Evolutionary conservation across 2,113 vertebrate genomes (phyloP), one percentile per base, ranked within the genome.

Genomic region (Phoenicopterus ruber): DNA sequence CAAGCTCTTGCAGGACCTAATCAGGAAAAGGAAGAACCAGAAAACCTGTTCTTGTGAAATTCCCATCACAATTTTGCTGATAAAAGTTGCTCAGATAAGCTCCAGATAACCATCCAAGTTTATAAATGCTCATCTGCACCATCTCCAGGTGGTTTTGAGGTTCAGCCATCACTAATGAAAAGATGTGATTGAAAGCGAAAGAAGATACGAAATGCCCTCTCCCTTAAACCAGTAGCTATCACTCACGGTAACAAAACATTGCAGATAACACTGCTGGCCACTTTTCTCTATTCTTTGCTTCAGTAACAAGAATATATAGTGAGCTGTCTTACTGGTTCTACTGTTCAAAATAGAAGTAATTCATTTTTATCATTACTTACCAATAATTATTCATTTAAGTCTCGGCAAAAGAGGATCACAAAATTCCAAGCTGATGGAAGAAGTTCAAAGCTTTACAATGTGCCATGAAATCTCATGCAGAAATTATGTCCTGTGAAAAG

Each of bases 121-220:
- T 93, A 38, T 69, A 91, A 95, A 50, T 96, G 92, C 78, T 90
- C 93, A 83, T 93, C 93, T 94, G 84, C 74, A 88, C 89, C 95
- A 86, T 94, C 93, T 94, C 94, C 85, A 95, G 84, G 77, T 94
- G 89, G 84, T 83, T 96, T 82, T 94, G 91, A 93, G 82, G 94
- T 90, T 95, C 90, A 82, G 81, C 59, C 95, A 91, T 93, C 54
- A 15, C 93, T 91, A 96, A 94, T 97, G 87, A 95, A 95, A 95
- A 91, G 93, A 90, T 82, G 77, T 80, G 91, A 93, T 78, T 90
- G 84, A 96, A 94, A 94, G 84, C 80, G 86, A 44, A 80, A 55
- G 94, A 50, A 69, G 81, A 91, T 91, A 80, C 66, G 62, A 91
- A 94, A 69, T 90, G 84, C 58, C 58, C 84, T 96, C 77, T 95